These are phyloP conservation scores for Thymelicus sylvestris DNA, from an alignment of 2,888 invertebrate genomes.

Conservation along the genomic window DNA sequence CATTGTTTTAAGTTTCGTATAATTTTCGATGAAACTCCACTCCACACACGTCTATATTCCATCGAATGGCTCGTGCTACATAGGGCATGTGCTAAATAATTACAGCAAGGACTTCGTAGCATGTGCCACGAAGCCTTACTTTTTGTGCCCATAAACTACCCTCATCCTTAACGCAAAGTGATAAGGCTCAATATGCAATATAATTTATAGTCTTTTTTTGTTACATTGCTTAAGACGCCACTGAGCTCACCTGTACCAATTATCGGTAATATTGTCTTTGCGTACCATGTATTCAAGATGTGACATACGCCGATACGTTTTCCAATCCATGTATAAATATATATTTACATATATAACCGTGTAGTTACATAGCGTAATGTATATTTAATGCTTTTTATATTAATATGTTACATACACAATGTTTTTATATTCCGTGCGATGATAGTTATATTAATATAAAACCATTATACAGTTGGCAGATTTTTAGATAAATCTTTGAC, in stretches of 20 bases:
- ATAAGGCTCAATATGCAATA: slow-evolving; percentile 43
- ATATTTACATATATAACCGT: slow-evolving; percentile 19
- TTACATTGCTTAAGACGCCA: slow-evolving; percentile 37
- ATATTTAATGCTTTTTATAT: no score
- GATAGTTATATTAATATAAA: no score
- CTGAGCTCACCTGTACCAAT: slow-evolving; percentile 59
- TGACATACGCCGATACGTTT: slow-evolving; percentile 35
- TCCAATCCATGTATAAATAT: slow-evolving; percentile 22
- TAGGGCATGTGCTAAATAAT: slow-evolving; percentile 59
- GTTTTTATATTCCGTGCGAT: no score
- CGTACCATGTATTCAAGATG: slow-evolving; percentile 29
- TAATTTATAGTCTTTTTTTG: slow-evolving; percentile 33
- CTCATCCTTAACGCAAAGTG: slow-evolving; percentile 35
- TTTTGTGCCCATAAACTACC: slow-evolving; percentile 33
- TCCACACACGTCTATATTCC: slow-evolving; percentile 46
- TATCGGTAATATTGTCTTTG: slow-evolving; percentile 45
- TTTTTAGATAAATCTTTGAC: no score
- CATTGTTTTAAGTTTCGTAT: background rate
- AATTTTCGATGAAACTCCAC: slow-evolving; percentile 41
- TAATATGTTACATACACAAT: no score
- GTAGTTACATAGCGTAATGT: background rate
- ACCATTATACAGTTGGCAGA: no score
- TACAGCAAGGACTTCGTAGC: slow-evolving; percentile 59
- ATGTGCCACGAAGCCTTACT: slow-evolving; percentile 49
- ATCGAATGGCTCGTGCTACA: slow-evolving; percentile 57